Base-by-base conservation (phyloP, 2,797 vertebrate species). In the Champsocephalus esox region DNA sequence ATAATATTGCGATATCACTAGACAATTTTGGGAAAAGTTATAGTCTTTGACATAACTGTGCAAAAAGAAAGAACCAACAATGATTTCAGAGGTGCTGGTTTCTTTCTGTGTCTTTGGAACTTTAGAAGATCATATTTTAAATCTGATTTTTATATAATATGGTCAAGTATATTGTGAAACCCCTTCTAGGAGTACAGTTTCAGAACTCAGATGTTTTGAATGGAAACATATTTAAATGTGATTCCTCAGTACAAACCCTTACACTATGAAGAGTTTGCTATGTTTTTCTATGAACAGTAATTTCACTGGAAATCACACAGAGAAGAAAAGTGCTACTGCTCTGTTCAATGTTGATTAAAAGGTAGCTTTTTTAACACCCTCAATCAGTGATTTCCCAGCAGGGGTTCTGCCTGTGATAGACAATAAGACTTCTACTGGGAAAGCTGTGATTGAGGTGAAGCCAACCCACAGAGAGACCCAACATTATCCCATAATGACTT, bases 351-450 rank as follows among this genome's bases (percentile, higher is more conserved):
- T 11, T 65, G 45, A 38, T 66, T 64, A 28, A 72, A 55, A 70
- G 50, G 49, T 64, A 54, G 12, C 58, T 66, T 81, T 69, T 77
- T 66, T 41, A 75, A 75, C 54, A 49, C 34, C 16, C 5, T 8
- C 71, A 76, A 82, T 79, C 83, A 85, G 72, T 73, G 76, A 78
- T 82, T 84, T 87, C 69, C 19, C 79, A 75, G 73, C 74, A 61
- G 67, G 69, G 58, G 13, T 14, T 72, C 64, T 79, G 55, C 51
- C 69, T 60, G 60, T 69, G 70, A 68, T 70, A 73, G 62, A 69
- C 59, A 70, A 56, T 63, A 9, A 32, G 62, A 79, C 46, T 67
- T 74, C 60, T 71, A 58, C 80, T 72, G 74, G 49, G 60, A 50
- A 44, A 62, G 44, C 5, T 73, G 46, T 80, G 64, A 86, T 68